Evolutionary conservation across 1,140 invertebrate genomes (phyloP).

Genomic region (Phymorhynchus buccinoides): DNA sequence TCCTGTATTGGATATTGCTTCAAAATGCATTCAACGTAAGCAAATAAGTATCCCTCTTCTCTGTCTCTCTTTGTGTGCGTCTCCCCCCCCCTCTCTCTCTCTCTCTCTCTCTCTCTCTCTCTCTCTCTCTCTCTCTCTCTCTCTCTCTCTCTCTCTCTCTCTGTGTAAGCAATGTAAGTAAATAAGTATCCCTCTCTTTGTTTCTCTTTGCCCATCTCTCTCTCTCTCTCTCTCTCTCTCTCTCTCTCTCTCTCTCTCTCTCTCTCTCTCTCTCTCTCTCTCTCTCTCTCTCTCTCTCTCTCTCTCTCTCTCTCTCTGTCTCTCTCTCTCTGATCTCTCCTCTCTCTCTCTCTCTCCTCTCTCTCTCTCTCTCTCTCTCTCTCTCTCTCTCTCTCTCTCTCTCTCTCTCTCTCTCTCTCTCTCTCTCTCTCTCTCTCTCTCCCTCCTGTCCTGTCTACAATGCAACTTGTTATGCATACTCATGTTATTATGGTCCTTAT

Average conservation of each 20-base stretch:
- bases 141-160: neutral
- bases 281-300: neutral
- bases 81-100: neutral
- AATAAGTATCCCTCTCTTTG: neutral
- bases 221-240: neutral
- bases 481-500: neutral
- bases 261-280: neutral
- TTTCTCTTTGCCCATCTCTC: neutral
- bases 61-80: too few relatives aligned
- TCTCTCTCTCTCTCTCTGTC: neutral
- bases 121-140: neutral
- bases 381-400: neutral
- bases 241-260: neutral
- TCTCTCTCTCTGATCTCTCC: neutral
- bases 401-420: neutral
- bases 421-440: neutral
- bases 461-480: neutral
- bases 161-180: too few relatives aligned
- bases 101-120: neutral
- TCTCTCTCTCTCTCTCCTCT: neutral
- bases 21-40: too few relatives aligned
- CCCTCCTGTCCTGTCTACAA: neutral
- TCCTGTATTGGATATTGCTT: too few relatives aligned
- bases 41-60: neutral
- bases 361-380: neutral